Evolutionary conservation across 2,113 vertebrate species (phyloP), one percentile per base, ranked within the genome.

Genomic region (Myanophis thanlyinensis): DNA sequence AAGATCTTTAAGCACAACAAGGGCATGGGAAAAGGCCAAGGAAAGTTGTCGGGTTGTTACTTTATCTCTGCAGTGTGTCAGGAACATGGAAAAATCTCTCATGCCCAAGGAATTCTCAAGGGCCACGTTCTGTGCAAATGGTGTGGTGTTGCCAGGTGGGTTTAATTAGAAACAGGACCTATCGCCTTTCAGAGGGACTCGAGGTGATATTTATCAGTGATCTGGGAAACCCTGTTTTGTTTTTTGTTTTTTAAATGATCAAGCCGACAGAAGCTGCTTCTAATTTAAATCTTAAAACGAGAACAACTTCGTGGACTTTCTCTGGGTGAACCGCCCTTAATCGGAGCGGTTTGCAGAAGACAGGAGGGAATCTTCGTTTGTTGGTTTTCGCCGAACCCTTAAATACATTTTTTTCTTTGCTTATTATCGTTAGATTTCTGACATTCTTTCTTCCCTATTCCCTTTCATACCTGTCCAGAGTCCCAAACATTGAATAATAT

Each of bases 271-370:
- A 95, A 94, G 94, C 95, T 97, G 93, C 96, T 97, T 97, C 93
- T 94, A 97, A 97, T 97, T 98, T 97, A 97, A 97, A 97, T 96
- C 93, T 94, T 94, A 40, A 90, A 95, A n/a, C n/a, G n/a, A 93
- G 95, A 89, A 94, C 89, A 4, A 87, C 96, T 96, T 97, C 95
- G 93, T 95, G 95, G 95, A 96, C 95, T 97, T 97, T 93, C 94
- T 96, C 94, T 95, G 95, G 96, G 97, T 96, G 97, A 95, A 94
- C 97, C 94, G 95, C 94, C 93, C 95, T 97, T 97, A 96, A 95
- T 97, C 96, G 96, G 94, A 93, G 87, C 90, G 86, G 94, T 97
- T 51, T 95, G 96, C 90, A 93, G 94, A 94, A 97, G 96, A 96
- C 94, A 94, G 96, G 95, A 30, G 91, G 91, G 95, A 93, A 95